These are phyloP conservation scores for Seriola rivoliana DNA, from an alignment of 2,113 vertebrate species.

Conservation along the genomic window DNA sequence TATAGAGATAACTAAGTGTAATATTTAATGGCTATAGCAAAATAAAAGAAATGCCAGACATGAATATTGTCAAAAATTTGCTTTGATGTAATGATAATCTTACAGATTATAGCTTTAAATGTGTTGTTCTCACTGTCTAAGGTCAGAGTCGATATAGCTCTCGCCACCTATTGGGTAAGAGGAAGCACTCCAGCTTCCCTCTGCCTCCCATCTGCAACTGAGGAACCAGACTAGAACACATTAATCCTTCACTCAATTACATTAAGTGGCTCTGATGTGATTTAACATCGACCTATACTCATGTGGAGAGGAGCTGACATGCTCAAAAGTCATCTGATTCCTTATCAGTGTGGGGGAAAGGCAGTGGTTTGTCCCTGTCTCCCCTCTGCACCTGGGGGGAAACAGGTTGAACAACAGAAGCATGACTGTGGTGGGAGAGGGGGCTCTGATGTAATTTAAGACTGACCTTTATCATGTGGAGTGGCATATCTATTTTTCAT, in stretches of 20 bases:
- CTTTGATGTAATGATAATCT: neutral
- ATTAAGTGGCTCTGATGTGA: conserved; percentile 39
- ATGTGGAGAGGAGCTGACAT: conserved; percentile 24
- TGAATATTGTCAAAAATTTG: neutral
- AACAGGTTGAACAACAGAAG: conserved; percentile 1
- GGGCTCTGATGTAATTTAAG: conserved; percentile 23
- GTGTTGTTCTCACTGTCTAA: neutral
- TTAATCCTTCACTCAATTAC: conserved; percentile 32
- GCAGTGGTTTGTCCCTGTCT: neutral
- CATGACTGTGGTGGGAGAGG: neutral
- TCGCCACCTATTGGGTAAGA: neutral
- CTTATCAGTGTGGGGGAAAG: neutral
- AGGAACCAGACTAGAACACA: conserved; percentile 22
- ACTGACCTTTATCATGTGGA: conserved; percentile 2
- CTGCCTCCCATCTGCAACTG: neutral
- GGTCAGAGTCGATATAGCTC: neutral
- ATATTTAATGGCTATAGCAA: neutral
- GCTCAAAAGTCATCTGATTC: conserved; percentile 18
- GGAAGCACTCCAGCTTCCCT: neutral
- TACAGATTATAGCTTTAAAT: neutral
- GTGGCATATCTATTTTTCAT: neutral
- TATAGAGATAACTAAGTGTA: neutral
- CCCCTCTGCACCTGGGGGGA: neutral
- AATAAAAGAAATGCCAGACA: neutral
- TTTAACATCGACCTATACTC: conserved; percentile 41